These are phyloP conservation scores for Atta texana DNA, from an alignment of 1,140 invertebrate genomes.

Conservation along the genomic window DNA sequence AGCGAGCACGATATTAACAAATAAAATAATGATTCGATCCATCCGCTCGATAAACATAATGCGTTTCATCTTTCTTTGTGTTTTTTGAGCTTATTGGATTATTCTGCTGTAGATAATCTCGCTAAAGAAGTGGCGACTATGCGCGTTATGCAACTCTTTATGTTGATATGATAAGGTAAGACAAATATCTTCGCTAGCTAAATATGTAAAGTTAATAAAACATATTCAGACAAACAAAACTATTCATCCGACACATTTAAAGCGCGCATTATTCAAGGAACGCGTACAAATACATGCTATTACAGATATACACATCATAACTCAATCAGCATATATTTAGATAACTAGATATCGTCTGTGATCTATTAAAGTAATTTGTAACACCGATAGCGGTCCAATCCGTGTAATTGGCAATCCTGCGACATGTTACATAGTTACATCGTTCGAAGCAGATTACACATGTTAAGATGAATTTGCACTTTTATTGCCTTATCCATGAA, in stretches of 20 bases:
- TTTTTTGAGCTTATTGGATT: neutral
- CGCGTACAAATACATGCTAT: neutral
- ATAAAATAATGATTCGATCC: neutral
- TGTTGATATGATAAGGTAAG: neutral
- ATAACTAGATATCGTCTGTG: constrained; percentile 19
- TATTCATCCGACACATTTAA: constrained; percentile 6
- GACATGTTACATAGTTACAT: neutral
- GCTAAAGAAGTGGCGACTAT: neutral
- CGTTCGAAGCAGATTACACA: neutral
- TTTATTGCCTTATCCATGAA: neutral
- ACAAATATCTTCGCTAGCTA: constrained; percentile 15
- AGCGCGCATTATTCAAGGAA: neutral
- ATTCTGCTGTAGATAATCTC: neutral
- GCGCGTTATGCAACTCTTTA: constrained; percentile 9
- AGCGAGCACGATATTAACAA: neutral
- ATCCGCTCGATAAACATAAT: neutral
- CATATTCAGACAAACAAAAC: constrained; percentile 5
- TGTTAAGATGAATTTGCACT: constrained; percentile 17
- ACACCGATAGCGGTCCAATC: neutral
- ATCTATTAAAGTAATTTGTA: constrained; percentile 18
- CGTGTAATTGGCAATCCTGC: neutral
- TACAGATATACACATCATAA: neutral
- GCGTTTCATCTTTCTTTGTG: neutral
- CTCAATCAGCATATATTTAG: constrained; percentile 38
- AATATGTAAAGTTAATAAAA: constrained; percentile 39